A percentile compares a stretch with the other conserved stretches of the same genome.
phyloP scores from a whole-genome alignment of 1,140 invertebrate species.

The Cecropterus lyciades region DNA sequence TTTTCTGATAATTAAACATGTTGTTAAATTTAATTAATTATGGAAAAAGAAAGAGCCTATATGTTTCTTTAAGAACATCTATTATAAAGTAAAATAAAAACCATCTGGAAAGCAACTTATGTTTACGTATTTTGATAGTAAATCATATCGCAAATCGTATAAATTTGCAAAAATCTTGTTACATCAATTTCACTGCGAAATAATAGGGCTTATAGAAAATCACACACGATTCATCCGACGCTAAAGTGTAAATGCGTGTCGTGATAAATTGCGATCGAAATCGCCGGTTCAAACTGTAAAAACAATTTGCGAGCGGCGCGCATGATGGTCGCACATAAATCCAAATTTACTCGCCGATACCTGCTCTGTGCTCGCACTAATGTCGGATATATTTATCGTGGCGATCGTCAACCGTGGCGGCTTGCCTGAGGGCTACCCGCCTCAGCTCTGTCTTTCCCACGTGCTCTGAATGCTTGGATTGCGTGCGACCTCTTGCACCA shows the following conservation, averaged over 20 bases:
- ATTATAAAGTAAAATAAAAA: too few species aligned
- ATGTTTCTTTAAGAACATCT: too few species aligned
- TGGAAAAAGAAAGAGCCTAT: too few species aligned
- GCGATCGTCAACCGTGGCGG: constrained; percentile 79
- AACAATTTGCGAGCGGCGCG: constrained; percentile 33
- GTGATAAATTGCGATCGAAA: constrained; percentile 35
- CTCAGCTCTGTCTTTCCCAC: constrained; percentile 72
- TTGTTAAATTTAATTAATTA: too few species aligned
- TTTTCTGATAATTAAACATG: too few species aligned
- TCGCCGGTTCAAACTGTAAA: constrained; percentile 35
- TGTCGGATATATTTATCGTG: constrained; percentile 78
- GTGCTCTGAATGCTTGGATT: constrained; percentile 79
- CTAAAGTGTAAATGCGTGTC: constrained; percentile 36
- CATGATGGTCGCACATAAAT: constrained; percentile 55
- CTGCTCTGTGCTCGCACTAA: constrained; percentile 71
- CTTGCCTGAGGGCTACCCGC: constrained; percentile 70
- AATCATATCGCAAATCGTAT: neutral
- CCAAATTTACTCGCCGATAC: constrained; percentile 40
- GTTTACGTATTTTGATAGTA: neutral
- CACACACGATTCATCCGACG: constrained; percentile 28
- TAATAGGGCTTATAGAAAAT: constrained; percentile 29
- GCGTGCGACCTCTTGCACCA: constrained; percentile 74
- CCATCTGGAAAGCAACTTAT: too few species aligned
- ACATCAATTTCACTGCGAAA: constrained; percentile 19
- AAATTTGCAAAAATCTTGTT: constrained; percentile 15